Conservation (phyloP, 2,797 vertebrate genomes). For the Tragopan temminckii region DNA sequence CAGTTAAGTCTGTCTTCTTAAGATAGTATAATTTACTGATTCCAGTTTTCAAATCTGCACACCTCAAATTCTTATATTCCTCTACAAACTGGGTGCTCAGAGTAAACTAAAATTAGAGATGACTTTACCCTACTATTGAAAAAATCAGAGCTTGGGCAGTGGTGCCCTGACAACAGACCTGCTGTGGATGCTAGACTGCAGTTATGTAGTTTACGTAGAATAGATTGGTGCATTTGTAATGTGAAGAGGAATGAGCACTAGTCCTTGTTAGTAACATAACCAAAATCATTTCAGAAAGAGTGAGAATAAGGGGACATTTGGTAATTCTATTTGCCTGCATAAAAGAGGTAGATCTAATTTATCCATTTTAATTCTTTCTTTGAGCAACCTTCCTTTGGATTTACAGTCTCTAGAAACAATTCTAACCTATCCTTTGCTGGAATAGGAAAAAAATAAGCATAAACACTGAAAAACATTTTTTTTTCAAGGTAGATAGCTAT, state of each 20-base stretch:
- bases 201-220: too few relatives aligned
- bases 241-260: neutral
- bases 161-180: neutral
- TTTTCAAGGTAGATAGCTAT: neutral
- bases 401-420: neutral
- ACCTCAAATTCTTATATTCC: neutral
- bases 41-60: neutral
- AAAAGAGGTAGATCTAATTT: neutral
- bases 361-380: neutral
- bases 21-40: neutral
- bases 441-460: neutral
- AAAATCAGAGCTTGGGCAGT: neutral
- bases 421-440: neutral
- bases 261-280: neutral
- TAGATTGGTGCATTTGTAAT: neutral
- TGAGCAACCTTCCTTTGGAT: neutral
- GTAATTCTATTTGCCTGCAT: neutral
- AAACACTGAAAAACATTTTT: neutral
- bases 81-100: neutral
- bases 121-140: neutral
- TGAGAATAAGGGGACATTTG: neutral
- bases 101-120: neutral
- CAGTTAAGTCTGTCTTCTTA: neutral
- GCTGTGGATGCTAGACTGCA: neutral
- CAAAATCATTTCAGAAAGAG: neutral